A percentile compares a stretch with the other conserved stretches of the same genome.
These are phyloP conservation scores for Triplophysa rosa DNA, from an alignment of 2,113 vertebrate species.

Conservation along the genomic window DNA sequence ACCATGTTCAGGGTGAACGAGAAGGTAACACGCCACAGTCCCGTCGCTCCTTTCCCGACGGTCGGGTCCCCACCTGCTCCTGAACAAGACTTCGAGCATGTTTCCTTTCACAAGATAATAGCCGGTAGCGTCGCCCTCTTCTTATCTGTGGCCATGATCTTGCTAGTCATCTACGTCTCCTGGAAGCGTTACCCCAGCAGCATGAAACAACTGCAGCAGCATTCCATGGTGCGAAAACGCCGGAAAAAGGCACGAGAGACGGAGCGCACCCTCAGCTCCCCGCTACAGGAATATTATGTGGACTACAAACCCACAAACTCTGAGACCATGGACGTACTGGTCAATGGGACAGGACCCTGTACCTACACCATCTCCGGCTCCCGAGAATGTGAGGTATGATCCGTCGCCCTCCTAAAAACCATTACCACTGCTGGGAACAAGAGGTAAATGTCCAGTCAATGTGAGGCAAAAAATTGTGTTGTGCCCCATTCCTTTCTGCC, in stretches of 20 bases:
- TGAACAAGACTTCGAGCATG: slow-evolving; percentile 87
- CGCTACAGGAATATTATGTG: slow-evolving; percentile 99
- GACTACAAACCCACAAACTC: slow-evolving; percentile 99
- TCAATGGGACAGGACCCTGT: slow-evolving; percentile 96
- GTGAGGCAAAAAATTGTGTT: slow-evolving; percentile 58
- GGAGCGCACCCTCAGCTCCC: slow-evolving; percentile 90
- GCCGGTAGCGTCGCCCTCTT: slow-evolving; percentile 93
- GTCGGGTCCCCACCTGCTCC: slow-evolving; percentile 75
- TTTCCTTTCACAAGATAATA: slow-evolving; percentile 96
- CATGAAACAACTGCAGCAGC: slow-evolving; percentile 93
- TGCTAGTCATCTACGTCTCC: slow-evolving; percentile 95
- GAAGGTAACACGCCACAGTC: slow-evolving; percentile 60
- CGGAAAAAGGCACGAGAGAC: slow-evolving; percentile 91
- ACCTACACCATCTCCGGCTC: slow-evolving; percentile 98
- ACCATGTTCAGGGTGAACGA: slow-evolving; percentile 78
- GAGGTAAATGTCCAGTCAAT: slow-evolving; percentile 88
- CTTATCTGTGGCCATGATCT: slow-evolving; percentile 91
- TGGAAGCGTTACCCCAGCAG: slow-evolving; percentile 97
- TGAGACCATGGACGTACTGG: slow-evolving; percentile 97
- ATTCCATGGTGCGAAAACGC: slow-evolving; percentile 86
- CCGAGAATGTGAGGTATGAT: slow-evolving; percentile 99
- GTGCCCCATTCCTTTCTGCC: slow-evolving; percentile 40
- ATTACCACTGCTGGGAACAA: slow-evolving; percentile 92
- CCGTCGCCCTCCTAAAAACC: slow-evolving; percentile 91
- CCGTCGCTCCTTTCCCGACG: slow-evolving; percentile 70